Conservation (phyloP, 2,113 vertebrate species). For the Parus major region DNA sequence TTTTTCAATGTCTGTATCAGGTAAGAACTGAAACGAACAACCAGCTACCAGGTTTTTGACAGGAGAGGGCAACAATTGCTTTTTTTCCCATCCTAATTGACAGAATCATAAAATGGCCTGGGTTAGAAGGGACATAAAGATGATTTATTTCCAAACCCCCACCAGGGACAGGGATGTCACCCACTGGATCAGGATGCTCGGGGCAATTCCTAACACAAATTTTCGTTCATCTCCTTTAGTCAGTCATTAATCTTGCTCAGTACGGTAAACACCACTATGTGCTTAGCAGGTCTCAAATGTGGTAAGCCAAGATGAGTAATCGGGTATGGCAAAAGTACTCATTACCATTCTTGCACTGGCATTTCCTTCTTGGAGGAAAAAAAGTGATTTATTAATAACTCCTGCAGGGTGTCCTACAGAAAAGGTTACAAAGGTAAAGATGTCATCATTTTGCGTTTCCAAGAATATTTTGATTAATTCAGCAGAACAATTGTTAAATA, state of each 20-base stretch:
- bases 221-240: accelerated
- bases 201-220: neutral
- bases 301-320: neutral
- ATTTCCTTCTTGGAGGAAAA: neutral
- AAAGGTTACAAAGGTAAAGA: conserved; percentile 12
- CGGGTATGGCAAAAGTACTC: neutral
- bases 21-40: neutral
- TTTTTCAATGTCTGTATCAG: neutral
- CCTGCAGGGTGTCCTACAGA: neutral
- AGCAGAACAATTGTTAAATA: neutral
- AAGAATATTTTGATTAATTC: neutral
- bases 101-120: neutral
- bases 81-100: neutral
- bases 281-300: neutral
- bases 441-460: neutral
- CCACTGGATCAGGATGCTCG: neutral
- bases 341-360: neutral
- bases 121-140: neutral
- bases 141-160: neutral
- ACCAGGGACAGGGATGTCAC: neutral
- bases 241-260: neutral
- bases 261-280: neutral
- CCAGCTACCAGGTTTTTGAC: neutral
- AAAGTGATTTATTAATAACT: neutral
- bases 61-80: neutral